These are phyloP conservation scores for Lycodopsis pacificus DNA, from an alignment of 2,797 vertebrate genomes.

Conservation along the genomic window DNA sequence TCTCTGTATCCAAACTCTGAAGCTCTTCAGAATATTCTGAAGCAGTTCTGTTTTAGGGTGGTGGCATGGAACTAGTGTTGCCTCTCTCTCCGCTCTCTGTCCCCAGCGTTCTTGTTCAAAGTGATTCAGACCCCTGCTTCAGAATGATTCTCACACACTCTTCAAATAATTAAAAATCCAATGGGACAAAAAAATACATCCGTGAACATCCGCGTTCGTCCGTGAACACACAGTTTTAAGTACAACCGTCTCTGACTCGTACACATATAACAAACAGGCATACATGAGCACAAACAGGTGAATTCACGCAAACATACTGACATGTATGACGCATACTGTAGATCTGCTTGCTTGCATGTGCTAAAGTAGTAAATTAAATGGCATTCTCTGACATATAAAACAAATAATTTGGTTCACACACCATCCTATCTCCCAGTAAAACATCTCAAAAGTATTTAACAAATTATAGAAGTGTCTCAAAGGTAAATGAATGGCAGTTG, in stretches of 20 bases:
- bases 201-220: not conserved
- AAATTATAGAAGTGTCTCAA: not conserved
- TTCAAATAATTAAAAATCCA: constrained; percentile 9
- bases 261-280: constrained; percentile 20
- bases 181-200: constrained; percentile 22
- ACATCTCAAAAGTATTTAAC: not conserved
- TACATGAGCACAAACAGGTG: constrained; percentile 42
- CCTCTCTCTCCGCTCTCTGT: constrained; percentile 94
- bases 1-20: constrained; percentile 84
- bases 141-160: constrained; percentile 86
- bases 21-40: constrained; percentile 99
- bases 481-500: not conserved
- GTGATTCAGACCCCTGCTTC: constrained; percentile 93
- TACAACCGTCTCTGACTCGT: constrained; percentile 6
- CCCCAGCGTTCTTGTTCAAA: constrained; percentile 92
- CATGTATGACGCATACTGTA: constrained; percentile 74
- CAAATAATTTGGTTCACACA: not conserved
- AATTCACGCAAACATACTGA: constrained; percentile 33
- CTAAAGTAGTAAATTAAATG: constrained; percentile 56
- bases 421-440: not conserved
- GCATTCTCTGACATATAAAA: constrained; percentile 20
- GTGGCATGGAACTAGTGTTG: constrained; percentile 99
- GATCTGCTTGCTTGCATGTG: constrained; percentile 87
- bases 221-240: constrained; percentile 1
- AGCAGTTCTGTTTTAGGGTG: constrained; percentile 99